Evolutionary conservation across 1,140 invertebrate genomes (phyloP).

Genomic region (Hyphantria cunea): DNA sequence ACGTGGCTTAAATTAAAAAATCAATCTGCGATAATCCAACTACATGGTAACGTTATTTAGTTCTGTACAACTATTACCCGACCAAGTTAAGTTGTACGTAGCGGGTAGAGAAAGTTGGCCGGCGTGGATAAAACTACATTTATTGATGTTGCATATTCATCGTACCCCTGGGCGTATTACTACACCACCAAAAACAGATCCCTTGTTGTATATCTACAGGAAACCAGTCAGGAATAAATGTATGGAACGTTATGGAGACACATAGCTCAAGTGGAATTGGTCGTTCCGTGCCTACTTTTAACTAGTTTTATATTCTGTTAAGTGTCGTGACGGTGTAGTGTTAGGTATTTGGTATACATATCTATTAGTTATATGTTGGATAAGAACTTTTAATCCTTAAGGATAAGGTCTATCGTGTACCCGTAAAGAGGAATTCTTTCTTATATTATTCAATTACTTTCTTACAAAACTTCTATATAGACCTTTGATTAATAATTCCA

Average conservation of each 20-base stretch:
- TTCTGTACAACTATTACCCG: slow-evolving; percentile 38
- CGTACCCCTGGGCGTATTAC: slow-evolving; percentile 37
- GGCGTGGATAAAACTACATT: slow-evolving; percentile 64
- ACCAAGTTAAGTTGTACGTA: slow-evolving; percentile 22
- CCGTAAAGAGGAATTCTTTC: neutral
- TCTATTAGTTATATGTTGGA: slow-evolving; percentile 14
- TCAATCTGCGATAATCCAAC: slow-evolving; percentile 42
- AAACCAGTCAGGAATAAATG: neutral
- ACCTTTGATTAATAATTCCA: neutral
- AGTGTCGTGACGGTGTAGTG: slow-evolving; percentile 42
- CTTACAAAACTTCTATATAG: neutral
- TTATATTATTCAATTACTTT: neutral
- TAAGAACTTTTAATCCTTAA: slow-evolving; percentile 8
- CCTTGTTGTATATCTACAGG: neutral
- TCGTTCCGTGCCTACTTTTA: slow-evolving; percentile 27
- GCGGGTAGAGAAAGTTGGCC: slow-evolving; percentile 62
- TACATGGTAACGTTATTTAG: slow-evolving; percentile 34
- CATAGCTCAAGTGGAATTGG: slow-evolving; percentile 25
- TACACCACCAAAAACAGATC: slow-evolving; percentile 29
- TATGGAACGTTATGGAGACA: slow-evolving; percentile 8
- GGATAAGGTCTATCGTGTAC: slow-evolving; percentile 2
- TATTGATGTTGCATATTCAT: slow-evolving; percentile 75
- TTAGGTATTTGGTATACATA: slow-evolving; percentile 15
- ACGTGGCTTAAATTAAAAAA: slow-evolving; percentile 33
- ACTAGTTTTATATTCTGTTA: slow-evolving; percentile 52